Evolutionary conservation across 2,113 vertebrate genomes (phyloP).

Genomic region (Dolichallabes microphthalmus): DNA sequence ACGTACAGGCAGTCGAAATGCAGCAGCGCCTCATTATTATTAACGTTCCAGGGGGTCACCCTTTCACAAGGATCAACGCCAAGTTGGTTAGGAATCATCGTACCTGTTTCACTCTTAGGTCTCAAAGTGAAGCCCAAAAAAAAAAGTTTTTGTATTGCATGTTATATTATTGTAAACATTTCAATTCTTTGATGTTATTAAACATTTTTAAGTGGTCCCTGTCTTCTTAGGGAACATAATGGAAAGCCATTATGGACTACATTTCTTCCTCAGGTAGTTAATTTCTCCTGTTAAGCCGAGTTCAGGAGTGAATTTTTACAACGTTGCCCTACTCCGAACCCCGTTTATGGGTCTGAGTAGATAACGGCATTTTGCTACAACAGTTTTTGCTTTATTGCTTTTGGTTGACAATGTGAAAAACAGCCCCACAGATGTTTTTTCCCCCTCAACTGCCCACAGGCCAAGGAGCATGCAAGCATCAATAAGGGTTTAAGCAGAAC

Average conservation of each 20-base stretch:
- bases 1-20: conserved; percentile 14
- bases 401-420: conserved; percentile 31
- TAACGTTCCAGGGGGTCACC: not conserved
- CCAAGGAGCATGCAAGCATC: conserved; percentile 63
- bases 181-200: not conserved
- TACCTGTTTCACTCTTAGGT: not conserved
- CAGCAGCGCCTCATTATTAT: conserved; percentile 39
- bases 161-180: not conserved
- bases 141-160: not conserved
- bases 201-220: not conserved
- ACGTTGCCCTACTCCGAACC: conserved; percentile 22
- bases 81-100: not conserved
- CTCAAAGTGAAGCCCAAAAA: not conserved
- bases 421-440: not conserved
- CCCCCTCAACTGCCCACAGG: conserved; percentile 59
- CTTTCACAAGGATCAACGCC: not conserved
- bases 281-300: not conserved
- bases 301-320: conserved; percentile 15
- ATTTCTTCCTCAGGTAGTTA: not conserved
- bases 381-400: conserved; percentile 21
- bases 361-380: conserved; percentile 35
- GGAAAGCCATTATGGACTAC: not conserved
- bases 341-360: conserved; percentile 28
- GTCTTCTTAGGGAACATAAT: not conserved
- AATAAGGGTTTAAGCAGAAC: conserved; percentile 74